A percentile compares a stretch with the other conserved stretches of the same genome.
phyloP scores from a whole-genome alignment of 2,888 invertebrate species.

The Melanotus villosus region DNA sequence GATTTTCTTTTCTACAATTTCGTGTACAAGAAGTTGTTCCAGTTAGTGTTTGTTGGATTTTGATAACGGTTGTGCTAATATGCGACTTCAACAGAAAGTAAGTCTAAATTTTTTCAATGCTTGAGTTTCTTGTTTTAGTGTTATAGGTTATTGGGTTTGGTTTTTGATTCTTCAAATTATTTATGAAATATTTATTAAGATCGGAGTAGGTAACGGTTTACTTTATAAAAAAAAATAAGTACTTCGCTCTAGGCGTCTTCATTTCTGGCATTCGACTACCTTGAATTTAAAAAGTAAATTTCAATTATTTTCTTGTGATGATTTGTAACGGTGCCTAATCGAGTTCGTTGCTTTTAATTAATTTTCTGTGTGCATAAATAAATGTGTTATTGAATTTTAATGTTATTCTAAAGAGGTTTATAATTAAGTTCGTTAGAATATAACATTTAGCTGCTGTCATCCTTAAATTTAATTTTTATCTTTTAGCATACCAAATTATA shows the following conservation, averaged over 20 bases:
- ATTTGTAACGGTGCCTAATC: background rate
- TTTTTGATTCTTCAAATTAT: too few relatives aligned
- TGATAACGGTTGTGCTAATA: conserved; percentile 16
- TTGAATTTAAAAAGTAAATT: background rate
- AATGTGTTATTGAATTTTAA: conserved; percentile 1
- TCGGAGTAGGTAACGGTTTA: too few relatives aligned
- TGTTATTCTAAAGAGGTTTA: background rate
- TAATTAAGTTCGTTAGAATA: conserved; percentile 2
- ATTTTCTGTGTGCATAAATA: background rate
- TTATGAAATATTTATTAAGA: too few relatives aligned
- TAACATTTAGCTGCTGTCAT: background rate
- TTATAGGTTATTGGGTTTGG: too few relatives aligned
- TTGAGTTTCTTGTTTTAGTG: background rate
- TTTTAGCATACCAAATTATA: too few relatives aligned
- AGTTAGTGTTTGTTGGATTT: conserved; percentile 44
- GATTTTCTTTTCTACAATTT: conserved; percentile 36
- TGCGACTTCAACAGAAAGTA: conserved; percentile 34
- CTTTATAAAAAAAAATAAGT: too few relatives aligned
- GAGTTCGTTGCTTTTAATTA: conserved; percentile 1
- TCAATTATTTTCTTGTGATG: background rate
- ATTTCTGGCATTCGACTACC: conserved; percentile 1
- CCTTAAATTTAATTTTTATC: background rate
- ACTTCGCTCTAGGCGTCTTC: background rate
- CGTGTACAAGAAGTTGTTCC: conserved; percentile 38
- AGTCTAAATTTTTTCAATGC: conserved; percentile 11